Percentiles rank a stretch among this genome's conserved stretches.
Conservation (phyloP, 2,797 vertebrate genomes). For the Antrozous pallidus region DNA sequence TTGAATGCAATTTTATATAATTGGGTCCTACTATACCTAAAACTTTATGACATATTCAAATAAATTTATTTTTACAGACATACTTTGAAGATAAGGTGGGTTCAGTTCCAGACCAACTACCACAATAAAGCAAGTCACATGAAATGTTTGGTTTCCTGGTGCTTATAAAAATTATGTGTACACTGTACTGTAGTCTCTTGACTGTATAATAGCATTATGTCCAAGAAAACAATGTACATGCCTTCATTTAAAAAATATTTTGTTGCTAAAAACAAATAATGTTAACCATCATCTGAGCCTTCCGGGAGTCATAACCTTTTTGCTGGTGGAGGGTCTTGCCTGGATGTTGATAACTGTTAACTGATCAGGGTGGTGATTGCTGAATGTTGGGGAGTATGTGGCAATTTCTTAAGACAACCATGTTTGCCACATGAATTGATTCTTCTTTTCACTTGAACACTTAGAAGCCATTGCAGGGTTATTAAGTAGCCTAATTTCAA, state of each 20-base stretch:
- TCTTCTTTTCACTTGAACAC: neutral
- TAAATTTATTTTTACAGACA: neutral
- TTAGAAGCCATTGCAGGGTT: neutral
- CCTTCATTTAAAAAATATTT: neutral
- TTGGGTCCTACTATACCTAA: neutral
- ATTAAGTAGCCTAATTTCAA: neutral
- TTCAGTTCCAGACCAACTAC: neutral
- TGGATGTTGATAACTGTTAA: neutral
- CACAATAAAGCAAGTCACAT: neutral
- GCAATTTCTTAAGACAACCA: neutral
- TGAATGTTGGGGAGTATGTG: neutral
- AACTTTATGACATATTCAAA: constrained; percentile 9
- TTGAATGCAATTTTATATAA: neutral
- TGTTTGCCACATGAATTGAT: neutral
- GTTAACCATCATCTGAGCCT: neutral
- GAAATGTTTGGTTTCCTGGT: neutral
- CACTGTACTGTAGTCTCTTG: neutral
- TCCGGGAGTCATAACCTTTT: neutral
- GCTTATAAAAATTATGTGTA: neutral
- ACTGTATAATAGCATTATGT: neutral
- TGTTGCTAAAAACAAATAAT: neutral
- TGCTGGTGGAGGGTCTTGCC: neutral
- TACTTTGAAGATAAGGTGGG: neutral
- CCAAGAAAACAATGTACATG: neutral
- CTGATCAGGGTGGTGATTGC: neutral